These are phyloP conservation scores for Idris sp. DNA, from an alignment of 1,140 invertebrate genomes.

Conservation along the genomic window DNA sequence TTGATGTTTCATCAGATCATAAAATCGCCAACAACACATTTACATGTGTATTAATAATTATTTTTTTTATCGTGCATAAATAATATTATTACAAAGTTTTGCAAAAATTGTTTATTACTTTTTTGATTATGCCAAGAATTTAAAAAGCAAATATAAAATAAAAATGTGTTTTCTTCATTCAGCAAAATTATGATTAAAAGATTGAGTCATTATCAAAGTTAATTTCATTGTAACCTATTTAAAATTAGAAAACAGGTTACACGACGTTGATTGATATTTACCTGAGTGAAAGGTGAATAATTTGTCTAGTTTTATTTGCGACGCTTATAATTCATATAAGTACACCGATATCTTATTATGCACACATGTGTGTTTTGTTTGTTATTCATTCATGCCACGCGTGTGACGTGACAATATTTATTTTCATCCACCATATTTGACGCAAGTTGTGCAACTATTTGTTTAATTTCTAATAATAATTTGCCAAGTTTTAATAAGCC, in stretches of 20 bases:
- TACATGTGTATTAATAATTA: too few species aligned
- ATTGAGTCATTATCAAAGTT: conserved; percentile 11
- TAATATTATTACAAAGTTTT: too few species aligned
- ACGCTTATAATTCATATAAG: conserved; percentile 13
- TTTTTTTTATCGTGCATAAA: too few species aligned
- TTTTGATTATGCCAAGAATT: too few species aligned
- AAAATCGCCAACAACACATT: too few species aligned
- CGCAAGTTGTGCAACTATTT: conserved; percentile 8
- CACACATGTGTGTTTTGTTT: conserved; percentile 3
- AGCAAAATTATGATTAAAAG: conserved; percentile 16
- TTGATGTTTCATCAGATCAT: too few species aligned
- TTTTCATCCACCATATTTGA: conserved; percentile 15
- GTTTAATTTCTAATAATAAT: conserved; percentile 21
- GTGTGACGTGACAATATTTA: conserved; percentile 10
- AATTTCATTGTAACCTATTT: conserved; percentile 13
- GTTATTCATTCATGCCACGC: conserved; percentile 18
- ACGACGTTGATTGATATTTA: conserved; percentile 18
- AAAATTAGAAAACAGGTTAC: conserved; percentile 24
- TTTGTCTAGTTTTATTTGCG: conserved; percentile 11
- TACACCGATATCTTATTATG: not conserved
- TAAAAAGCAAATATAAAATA: too few species aligned
- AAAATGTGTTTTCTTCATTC: too few species aligned
- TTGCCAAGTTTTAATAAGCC: conserved; percentile 1
- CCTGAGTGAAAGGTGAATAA: conserved; percentile 16
- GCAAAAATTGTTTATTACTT: too few species aligned